Base-by-base conservation (phyloP, 1,140 invertebrate genomes). In the Triops longicaudatus region DNA sequence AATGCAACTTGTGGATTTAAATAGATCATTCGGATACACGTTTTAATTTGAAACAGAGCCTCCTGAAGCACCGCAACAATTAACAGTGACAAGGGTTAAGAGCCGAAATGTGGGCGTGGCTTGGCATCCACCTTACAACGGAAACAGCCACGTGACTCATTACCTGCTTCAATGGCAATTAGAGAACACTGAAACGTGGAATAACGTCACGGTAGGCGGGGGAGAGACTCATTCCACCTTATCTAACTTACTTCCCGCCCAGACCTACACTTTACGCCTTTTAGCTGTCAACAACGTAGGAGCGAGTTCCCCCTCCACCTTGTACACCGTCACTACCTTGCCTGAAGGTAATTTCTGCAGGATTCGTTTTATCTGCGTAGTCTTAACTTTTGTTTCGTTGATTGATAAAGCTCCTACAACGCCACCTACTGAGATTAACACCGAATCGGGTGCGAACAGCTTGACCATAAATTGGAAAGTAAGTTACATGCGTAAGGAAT, bases 401-500 rank as follows among this genome's bases (percentile, higher is more conserved):
- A n/a, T n/a, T n/a, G n/a, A n/a, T 79, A 83, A 84, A 82, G 82
- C 82, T n/a, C 85, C 85, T 3, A 81, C 82, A 12, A 83, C 83
- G 7, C 82, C 84, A 14, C 84, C 84, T 26, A 79, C 77, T n/a
- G 79, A 83, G 71, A 82, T 86, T 10, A 78, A 79, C 17, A 82
- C 83, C 3, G 80, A 80, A 74, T 82, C 83, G 9, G 82, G 82
- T 4, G 84, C 84, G 28, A 82, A 84, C 76, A 79, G 82, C n/a
- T 78, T 85, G 0, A 80, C 82, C 72, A 82, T 85, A 26, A 82
- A 81, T 26, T 86, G 84, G 84, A 82, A 84, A 82, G 85, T 86
- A 81, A 72, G 79, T 37, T 7, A 37, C 2, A 37, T 77, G 22
- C 14, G 44, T 63, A 2, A 63, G 6, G 5, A 6, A 6, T 63